Evolutionary conservation across 2,888 invertebrate genomes (phyloP).

Genomic region (Euphydryas editha): DNA sequence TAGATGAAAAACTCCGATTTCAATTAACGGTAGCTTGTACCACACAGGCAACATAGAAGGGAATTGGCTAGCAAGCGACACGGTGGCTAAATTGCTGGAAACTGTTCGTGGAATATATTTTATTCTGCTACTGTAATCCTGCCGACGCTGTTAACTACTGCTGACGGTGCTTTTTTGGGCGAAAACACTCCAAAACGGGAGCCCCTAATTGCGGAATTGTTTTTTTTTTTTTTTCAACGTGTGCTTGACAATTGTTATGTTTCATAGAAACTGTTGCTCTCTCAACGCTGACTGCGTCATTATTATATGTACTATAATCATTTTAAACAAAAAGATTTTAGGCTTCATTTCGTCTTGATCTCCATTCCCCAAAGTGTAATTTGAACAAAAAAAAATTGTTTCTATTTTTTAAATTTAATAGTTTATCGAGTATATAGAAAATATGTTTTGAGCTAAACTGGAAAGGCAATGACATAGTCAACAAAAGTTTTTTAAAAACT

Average conservation of each 20-base stretch:
- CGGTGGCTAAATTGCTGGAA: constrained; percentile 62
- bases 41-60: constrained; percentile 52
- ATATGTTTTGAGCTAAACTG: not conserved
- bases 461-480: not conserved
- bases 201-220: constrained; percentile 62
- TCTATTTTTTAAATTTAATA: not conserved
- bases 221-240: constrained; percentile 45
- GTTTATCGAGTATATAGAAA: not conserved
- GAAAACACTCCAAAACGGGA: constrained; percentile 49
- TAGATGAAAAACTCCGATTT: constrained; percentile 72
- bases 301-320: not conserved
- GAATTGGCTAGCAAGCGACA: constrained; percentile 65
- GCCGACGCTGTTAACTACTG: constrained; percentile 60
- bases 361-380: not conserved
- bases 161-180: constrained; percentile 60
- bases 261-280: constrained; percentile 37
- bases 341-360: not conserved
- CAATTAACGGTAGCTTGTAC: constrained; percentile 78
- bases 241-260: constrained; percentile 20
- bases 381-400: not conserved
- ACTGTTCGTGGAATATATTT: constrained; percentile 55
- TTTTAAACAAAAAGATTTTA: not conserved
- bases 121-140: constrained; percentile 65
- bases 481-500: constrained; percentile 19
- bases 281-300: not conserved